Evolutionary conservation across 1,140 invertebrate species (phyloP), one percentile per base, ranked within the genome.

Genomic region (Alviniconcha marisindica): DNA sequence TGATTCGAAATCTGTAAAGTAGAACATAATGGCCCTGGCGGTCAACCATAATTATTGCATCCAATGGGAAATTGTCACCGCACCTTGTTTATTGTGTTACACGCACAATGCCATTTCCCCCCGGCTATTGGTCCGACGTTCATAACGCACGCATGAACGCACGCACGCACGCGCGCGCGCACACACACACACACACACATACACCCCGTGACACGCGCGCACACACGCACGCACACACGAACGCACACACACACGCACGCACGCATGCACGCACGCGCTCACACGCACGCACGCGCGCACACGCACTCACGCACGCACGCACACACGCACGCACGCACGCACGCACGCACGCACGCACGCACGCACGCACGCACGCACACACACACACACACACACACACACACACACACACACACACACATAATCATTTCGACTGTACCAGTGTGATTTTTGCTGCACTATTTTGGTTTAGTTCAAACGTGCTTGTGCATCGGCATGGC

Each of bases 321-420:
- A 66, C 63, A 66, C 63, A 66, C 63, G 33, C 31, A 66, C 31
- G 28, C 28, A 33, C 63, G 33, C 63, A 66, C 63, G 33, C 63
- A 66, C 63, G 33, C 31, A 66, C 63, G 33, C 28, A 66, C 63
- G 28, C 63, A 66, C 63, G 28, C 63, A 66, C 63, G 33, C 63
- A 66, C 63, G 33, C 63, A 66, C 31, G 33, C 63, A 66, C 63
- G 33, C 63, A 66, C 63, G 33, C 63, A 66, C 63, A 66, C 63
- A 66, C 63, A 66, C 63, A 66, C 31, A 66, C n/a, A 31, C 63
- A 66, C 31, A 66, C 63, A 66, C 63, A 66, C 63, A 66, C 63
- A 66, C 63, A 66, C 63, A 33, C 63, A 66, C 63, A 66, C 63
- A 66, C 63, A 66, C 63, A 66, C 63, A 66, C 63, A 66, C 28